Evolutionary conservation across 1,140 invertebrate genomes (phyloP).

Genomic region (Catajapyx aquilonaris): DNA sequence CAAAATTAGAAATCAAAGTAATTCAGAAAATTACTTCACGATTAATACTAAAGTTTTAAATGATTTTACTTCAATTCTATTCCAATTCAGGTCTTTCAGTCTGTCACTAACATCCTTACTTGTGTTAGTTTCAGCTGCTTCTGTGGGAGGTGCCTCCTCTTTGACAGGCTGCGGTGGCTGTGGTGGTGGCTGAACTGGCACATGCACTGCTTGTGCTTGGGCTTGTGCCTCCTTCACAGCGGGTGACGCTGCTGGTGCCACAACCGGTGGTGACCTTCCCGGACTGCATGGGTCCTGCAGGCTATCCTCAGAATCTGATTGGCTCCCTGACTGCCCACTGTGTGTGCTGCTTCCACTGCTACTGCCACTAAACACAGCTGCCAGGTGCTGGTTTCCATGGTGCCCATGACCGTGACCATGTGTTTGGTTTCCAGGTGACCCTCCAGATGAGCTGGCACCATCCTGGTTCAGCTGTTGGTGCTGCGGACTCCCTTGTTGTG

Average conservation of each 20-base stretch:
- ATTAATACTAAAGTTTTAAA: not conserved
- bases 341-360: slow-evolving; percentile 15
- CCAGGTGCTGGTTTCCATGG: too few relatives aligned
- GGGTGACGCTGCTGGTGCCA: slow-evolving; percentile 11
- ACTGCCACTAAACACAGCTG: slow-evolving; percentile 21
- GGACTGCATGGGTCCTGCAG: slow-evolving; percentile 20
- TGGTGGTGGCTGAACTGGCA: slow-evolving; percentile 2
- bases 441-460: slow-evolving; percentile 6
- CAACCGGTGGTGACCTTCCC: slow-evolving; percentile 15
- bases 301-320: slow-evolving; percentile 47
- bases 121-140: slow-evolving; percentile 54
- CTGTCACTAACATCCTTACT: too few relatives aligned
- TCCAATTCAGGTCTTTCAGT: too few relatives aligned
- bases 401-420: too few relatives aligned
- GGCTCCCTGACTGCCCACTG: slow-evolving; percentile 26
- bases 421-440: too few relatives aligned
- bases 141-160: slow-evolving; percentile 48
- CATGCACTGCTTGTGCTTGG: slow-evolving; percentile 8
- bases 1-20: slow-evolving; percentile 3
- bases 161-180: slow-evolving; percentile 11
- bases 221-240: slow-evolving; percentile 10
- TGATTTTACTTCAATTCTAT: not conserved
- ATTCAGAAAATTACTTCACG: not conserved
- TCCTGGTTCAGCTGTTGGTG: too few relatives aligned
- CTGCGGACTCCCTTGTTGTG: slow-evolving; percentile 62